phyloP scores from a whole-genome alignment of 2,113 vertebrate species.

The Trogon surrucura region DNA sequence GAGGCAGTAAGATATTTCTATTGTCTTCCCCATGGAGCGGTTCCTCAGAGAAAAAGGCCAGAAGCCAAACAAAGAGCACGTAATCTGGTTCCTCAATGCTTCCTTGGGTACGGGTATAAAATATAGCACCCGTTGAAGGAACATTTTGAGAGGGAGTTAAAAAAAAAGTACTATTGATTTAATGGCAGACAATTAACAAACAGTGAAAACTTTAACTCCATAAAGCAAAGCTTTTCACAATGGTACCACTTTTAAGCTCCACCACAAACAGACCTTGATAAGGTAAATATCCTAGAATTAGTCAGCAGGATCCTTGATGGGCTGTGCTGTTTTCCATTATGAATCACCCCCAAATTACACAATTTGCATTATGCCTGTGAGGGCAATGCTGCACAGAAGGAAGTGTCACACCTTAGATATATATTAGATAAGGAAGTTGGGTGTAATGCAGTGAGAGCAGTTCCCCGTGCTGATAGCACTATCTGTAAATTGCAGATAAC shows the following conservation, averaged over 20 bases:
- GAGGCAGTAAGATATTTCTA: not conserved
- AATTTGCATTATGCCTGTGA: not conserved
- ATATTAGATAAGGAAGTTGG: not conserved
- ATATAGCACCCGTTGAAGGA: not conserved
- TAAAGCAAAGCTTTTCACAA: not conserved
- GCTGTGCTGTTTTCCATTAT: slow-evolving; percentile 26
- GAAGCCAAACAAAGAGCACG: not conserved
- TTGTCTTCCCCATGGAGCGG: not conserved
- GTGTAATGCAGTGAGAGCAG: not conserved
- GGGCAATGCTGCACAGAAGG: not conserved
- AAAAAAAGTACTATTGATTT: not conserved
- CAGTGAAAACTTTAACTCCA: not conserved
- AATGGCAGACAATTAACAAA: not conserved
- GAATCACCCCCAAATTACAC: slow-evolving; percentile 22
- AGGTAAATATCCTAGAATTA: slow-evolving; percentile 41
- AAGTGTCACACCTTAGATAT: slow-evolving; percentile 20
- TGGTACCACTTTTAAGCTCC: not conserved
- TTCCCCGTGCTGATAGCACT: not conserved
- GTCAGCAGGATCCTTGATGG: slow-evolving; percentile 33
- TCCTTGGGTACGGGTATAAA: not conserved
- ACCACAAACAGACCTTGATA: not conserved
- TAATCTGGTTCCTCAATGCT: not conserved
- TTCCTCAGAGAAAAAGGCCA: not conserved
- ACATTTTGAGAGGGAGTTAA: not conserved
- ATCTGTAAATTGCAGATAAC: not conserved